Base-by-base conservation (phyloP, 2,888 invertebrate genomes). In the Caenorhabditis panamensis region DNA sequence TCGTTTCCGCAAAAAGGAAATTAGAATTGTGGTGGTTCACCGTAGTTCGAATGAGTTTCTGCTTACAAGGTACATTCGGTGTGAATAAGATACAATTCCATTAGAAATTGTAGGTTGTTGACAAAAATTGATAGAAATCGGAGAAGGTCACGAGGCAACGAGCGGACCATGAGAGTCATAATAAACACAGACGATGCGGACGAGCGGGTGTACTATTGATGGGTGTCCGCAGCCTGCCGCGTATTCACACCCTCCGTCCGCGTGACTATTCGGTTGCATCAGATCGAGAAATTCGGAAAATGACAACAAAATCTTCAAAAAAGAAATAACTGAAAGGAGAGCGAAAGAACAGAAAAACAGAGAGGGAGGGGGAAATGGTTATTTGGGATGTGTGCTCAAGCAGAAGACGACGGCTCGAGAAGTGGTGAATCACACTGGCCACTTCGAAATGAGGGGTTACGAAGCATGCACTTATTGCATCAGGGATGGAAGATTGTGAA, bases 331-430 rank as follows among this genome's bases (percentile, higher is more conserved):
- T 47, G 47, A 18, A 20, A 11, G 18, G 18, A 18, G 47, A 11
- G 18, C n/a, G 47, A 47, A 47, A 47, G 18, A 47, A 47, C 18
- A 47, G 47, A n/a, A 47, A 47, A 20, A 20, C n/a, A 20, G 47
- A 47, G 47, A 20, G 18, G 20, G 18, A 4, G 18, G 18, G 9
- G 5, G 47, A 47, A 47, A 47, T 47, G 47, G 47, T 47, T 47
- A 47, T 47, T 47, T 47, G n/a, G 47, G 47, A 6, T 47, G 47
- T 47, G 47, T 47, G 47, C 47, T 47, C 47, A 20, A 47, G 47
- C 47, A 47, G 47, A 47, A 47, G 20, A 47, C n/a, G 47, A 18
- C 6, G 31, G 41, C 47, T 20, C 47, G 47, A 47, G 41, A 13
- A 41, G 41, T 2, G 13, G 18, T 47, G 47, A 47, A 20, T 47